Base-by-base conservation (phyloP, 23 tunicate species). In the Ascidia mentula region DNA sequence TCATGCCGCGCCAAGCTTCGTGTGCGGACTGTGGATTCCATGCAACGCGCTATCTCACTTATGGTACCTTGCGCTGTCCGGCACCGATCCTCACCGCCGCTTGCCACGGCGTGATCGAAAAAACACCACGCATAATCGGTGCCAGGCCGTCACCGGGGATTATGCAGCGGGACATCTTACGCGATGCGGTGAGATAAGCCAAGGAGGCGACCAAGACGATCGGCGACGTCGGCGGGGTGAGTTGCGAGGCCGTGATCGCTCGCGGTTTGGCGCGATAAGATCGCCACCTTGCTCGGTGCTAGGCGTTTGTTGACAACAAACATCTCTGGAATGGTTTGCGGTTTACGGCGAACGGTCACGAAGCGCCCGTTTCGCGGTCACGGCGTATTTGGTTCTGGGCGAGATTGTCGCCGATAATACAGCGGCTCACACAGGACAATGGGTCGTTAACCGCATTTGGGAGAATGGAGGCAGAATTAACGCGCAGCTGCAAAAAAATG, bases 91-190 rank as follows among this genome's bases (percentile, higher is more conserved):
- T 28, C 65, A 28, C 65, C 65, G 65, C 22, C 65, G 65, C 22
- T 9, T 53, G 24, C 65, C 65, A 53, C 65, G 65, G 65, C 22
- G 65, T 28, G 65, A 20, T 53, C 65, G 65, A 53, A 53, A 53
- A 53, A 53, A 28, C 65, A 53, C 24, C 65, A 53, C 65, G 65
- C 65, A 53, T 20, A 53, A 53, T 28, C 65, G 65, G 65, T 53
- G 65, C 65, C 65, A 53, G 65, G 65, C 65, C 65, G 65, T 53
- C 65, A 53, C 65, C 65, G 65, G 65, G 65, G 65, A 53, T 53
- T 53, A 53, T 5, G 65, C 65, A 53, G 65, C 22, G 65, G 65
- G 24, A 53, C 12, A 53, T 53, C 65, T 53, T 9, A 5, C 65
- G 65, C 7, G 65, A 53, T 53, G 65, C 65, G 65, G 65, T 53